Evolutionary conservation across 53 echinoderm and acorn worm genomes (phyloP).

Genomic region (Hippasteria phrygiana): DNA sequence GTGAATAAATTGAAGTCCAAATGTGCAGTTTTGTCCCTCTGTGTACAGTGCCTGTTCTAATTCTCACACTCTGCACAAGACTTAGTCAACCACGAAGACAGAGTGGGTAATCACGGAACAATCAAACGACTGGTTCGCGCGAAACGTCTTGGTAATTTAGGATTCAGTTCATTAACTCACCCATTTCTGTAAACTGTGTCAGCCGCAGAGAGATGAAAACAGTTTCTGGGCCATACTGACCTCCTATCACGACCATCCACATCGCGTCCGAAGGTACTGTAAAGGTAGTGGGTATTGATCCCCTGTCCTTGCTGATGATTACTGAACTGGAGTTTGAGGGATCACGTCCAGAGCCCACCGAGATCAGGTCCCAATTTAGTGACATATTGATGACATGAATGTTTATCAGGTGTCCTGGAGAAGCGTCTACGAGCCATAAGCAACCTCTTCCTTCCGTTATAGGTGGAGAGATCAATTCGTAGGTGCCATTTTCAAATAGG

Average conservation of each 20-base stretch:
- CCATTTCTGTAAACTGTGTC: neutral
- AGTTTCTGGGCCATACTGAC: no score
- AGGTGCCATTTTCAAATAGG: neutral
- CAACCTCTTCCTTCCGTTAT: neutral
- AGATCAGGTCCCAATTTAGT: neutral
- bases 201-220: neutral
- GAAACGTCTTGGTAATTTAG: no score
- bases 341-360: neutral
- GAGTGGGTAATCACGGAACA: no score
- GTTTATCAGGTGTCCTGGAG: neutral
- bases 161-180: no score
- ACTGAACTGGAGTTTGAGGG: neutral
- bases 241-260: neutral
- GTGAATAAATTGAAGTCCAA: no score
- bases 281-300: neutral
- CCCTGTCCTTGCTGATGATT: neutral
- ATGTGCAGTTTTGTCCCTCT: no score
- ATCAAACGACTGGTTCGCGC: no score
- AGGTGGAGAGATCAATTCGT: neutral
- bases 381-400: neutral
- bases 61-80: no score
- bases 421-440: neutral
- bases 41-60: no score
- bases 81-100: no score
- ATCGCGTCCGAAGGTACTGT: neutral